Evolutionary conservation across 1,140 invertebrate genomes (phyloP), one percentile per base, ranked within the genome.

Genomic region (Drosophila navojoa): DNA sequence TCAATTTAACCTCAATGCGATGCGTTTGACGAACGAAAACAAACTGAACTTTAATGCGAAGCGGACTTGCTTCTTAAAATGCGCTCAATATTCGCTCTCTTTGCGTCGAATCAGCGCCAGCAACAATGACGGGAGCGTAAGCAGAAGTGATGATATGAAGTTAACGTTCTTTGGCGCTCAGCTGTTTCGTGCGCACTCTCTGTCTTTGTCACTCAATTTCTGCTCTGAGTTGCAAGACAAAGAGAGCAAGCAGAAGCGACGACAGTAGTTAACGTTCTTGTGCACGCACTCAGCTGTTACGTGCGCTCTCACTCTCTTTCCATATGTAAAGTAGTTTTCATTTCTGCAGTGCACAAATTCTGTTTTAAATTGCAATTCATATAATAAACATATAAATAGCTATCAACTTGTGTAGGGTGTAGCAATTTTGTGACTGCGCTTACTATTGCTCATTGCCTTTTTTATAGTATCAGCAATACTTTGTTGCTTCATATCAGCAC

Each of bases 21-120:
- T 58, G 19, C 27, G 59, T 42, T 44, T 69, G 29, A 38, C 67
- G 59, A 52, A 52, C 71, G 57, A 50, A 64, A 59, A 52, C 59
- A 22, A 75, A 75, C 71, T 75, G 67, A 75, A 35, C 35, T 22
- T 15, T n/a, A 62, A 40, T 35, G 35, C 13, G 44, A 38, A 29
- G 59, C 44, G 29, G 45, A 54, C 27, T 38, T 44, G 44, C 59
- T 75, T 63, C 53, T 75, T 75, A 58, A 75, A 61, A 53, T 53
- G 49, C 45, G 35, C 52, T 10, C 25, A 35, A 27, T 58, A 2
- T 13, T 4, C 44, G 32, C 22, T 50, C 50, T 61, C 16, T 61
- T 22, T 10, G 29, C 13, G 32, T 7, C n/a, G 42, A 45, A 32
- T 16, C 15, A 13, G 42, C 25, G n/a, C 10, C 7, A 4, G 54